phyloP scores from a whole-genome alignment of 2,797 vertebrate genomes.

The Danio jaintianensis region DNA sequence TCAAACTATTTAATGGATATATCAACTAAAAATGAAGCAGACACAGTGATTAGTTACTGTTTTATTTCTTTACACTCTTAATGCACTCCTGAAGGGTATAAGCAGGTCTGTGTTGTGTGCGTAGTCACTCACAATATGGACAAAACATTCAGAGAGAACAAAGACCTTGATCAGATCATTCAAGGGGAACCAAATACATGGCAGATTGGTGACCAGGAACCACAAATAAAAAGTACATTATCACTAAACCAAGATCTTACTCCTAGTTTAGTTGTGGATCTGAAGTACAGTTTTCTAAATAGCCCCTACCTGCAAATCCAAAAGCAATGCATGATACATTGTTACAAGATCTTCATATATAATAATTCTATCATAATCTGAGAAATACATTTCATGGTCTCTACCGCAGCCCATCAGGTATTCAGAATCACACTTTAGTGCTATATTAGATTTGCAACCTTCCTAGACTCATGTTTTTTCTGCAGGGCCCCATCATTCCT shows the following conservation, averaged over 20 bases:
- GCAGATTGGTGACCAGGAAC: not conserved
- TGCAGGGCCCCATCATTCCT: constrained; percentile 4
- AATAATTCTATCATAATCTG: constrained; percentile 12
- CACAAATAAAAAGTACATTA: not conserved
- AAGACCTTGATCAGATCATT: not conserved
- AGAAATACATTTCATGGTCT: constrained; percentile 23
- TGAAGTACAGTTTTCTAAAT: constrained; percentile 1
- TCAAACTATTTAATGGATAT: no score
- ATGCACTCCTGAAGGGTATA: constrained; percentile 12
- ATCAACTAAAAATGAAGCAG: not conserved
- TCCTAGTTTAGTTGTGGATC: not conserved
- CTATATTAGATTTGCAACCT: constrained; percentile 15
- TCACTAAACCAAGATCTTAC: not conserved
- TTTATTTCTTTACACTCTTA: constrained; percentile 27
- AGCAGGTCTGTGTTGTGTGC: constrained; percentile 33
- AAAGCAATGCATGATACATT: not conserved
- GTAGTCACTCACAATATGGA: constrained; percentile 34
- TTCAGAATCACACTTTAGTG: constrained; percentile 16
- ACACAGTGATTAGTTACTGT: not conserved
- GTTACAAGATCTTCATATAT: not conserved
- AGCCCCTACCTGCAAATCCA: not conserved
- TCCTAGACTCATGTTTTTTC: constrained; percentile 10
- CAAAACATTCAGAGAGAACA: constrained; percentile 47
- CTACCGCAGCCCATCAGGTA: not conserved
- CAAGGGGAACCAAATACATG: no score